phyloP scores from a whole-genome alignment of 2,888 invertebrate species.

The Hybos culiciformis region DNA sequence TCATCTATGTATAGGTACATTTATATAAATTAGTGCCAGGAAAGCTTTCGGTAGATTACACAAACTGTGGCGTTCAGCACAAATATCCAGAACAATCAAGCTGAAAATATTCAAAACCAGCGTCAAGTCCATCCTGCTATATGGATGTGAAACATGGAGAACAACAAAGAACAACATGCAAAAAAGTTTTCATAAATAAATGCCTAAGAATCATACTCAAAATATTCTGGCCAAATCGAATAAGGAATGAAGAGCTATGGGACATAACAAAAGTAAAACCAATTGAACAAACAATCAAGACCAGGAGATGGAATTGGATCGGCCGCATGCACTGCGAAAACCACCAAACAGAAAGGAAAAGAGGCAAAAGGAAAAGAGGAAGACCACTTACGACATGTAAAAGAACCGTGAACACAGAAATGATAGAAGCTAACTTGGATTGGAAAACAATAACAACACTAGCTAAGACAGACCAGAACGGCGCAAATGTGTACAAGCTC shows the following conservation, averaged over 20 bases:
- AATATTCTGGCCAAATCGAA: background rate
- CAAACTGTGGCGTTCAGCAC: too few species aligned
- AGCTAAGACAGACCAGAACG: too few species aligned
- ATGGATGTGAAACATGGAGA: background rate
- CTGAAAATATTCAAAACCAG: background rate
- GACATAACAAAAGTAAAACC: background rate
- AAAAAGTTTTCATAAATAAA: too few species aligned
- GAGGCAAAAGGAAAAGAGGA: background rate
- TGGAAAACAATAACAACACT: too few species aligned
- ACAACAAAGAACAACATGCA: too few species aligned
- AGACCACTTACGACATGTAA: background rate
- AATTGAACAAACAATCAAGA: background rate
- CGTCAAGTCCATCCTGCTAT: background rate
- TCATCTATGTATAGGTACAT: too few species aligned
- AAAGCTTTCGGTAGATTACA: too few species aligned
- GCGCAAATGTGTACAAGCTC: too few species aligned
- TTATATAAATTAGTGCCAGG: too few species aligned
- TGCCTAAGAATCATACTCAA: background rate
- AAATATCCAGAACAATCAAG: background rate
- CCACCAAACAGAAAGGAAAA: background rate
- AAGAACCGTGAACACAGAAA: background rate
- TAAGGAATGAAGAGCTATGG: background rate
- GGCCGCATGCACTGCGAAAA: background rate
- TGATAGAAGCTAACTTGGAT: background rate
- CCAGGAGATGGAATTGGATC: background rate